phyloP scores from a whole-genome alignment of 2,797 vertebrate species.

The Thripadectes ignobilis region DNA sequence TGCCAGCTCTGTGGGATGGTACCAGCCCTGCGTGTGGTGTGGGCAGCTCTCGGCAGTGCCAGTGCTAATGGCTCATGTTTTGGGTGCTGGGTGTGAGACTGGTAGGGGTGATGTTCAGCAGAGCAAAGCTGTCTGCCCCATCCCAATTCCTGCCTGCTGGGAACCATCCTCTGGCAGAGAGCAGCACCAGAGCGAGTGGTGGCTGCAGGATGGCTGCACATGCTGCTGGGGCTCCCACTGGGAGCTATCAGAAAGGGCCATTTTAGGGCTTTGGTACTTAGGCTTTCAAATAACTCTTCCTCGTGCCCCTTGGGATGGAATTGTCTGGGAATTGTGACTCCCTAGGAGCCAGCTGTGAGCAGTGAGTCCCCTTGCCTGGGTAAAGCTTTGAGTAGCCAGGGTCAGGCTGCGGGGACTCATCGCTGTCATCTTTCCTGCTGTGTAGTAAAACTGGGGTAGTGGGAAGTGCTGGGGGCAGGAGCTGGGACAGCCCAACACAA shows the following conservation, averaged over 20 bases:
- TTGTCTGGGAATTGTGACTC: not conserved
- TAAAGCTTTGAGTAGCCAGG: accelerated
- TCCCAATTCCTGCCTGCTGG: not conserved
- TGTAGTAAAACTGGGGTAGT: accelerated
- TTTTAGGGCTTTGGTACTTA: not conserved
- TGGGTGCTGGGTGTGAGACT: not conserved
- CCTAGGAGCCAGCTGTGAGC: not conserved
- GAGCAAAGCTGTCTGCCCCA: not conserved
- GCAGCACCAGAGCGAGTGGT: accelerated
- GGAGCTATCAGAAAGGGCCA: not conserved
- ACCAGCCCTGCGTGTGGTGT: accelerated
- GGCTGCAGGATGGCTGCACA: not conserved
- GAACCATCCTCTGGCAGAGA: not conserved
- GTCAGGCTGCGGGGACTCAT: not conserved
- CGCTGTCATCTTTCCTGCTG: accelerated
- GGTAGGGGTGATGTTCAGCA: not conserved
- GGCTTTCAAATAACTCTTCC: not conserved
- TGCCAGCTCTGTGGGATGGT: accelerated
- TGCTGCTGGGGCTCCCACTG: not conserved
- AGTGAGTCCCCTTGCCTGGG: not conserved
- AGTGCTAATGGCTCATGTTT: accelerated
- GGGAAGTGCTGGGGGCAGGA: not conserved
- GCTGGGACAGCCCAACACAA: accelerated
- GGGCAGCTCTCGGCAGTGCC: accelerated
- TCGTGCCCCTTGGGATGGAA: not conserved